Percentiles rank a stretch among this genome's conserved stretches.
These are phyloP conservation scores for Heliconius melpomene DNA, from an alignment of 1,140 invertebrate genomes.

Conservation along the genomic window DNA sequence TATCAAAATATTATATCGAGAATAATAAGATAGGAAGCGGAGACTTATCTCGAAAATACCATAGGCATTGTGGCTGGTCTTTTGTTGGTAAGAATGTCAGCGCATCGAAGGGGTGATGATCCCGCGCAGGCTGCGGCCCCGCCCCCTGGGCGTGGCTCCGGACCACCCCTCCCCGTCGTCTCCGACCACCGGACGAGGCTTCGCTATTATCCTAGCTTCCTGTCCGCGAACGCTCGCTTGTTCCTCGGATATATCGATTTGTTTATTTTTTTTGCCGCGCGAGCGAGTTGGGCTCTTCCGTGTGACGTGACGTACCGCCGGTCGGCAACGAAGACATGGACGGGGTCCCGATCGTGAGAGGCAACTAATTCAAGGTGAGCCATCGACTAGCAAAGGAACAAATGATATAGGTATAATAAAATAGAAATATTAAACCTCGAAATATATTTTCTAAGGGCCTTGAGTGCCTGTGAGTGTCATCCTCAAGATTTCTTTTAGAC, in stretches of 20 bases:
- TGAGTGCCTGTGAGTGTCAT: neutral
- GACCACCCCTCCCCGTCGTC: conserved; percentile 53
- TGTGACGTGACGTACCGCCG: conserved; percentile 58
- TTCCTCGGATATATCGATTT: conserved; percentile 73
- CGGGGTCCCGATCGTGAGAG: conserved; percentile 42
- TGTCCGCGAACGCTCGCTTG: conserved; percentile 73
- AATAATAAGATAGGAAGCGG: conserved; percentile 36
- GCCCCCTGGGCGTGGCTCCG: conserved; percentile 60
- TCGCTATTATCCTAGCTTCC: conserved; percentile 76
- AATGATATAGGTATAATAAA: no score
- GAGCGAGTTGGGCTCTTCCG: conserved; percentile 65
- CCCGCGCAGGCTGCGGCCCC: conserved; percentile 65
- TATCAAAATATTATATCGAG: conserved; percentile 33
- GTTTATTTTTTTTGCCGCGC: conserved; percentile 74
- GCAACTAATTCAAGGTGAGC: conserved; percentile 54
- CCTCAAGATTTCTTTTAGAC: neutral
- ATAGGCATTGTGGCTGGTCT: conserved; percentile 35
- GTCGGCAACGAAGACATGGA: conserved; percentile 51
- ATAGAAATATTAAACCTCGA: neutral
- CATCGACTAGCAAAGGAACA: neutral
- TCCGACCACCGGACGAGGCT: conserved; percentile 68
- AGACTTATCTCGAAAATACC: conserved; percentile 38
- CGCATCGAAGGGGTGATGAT: conserved; percentile 55
- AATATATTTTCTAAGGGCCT: no score
- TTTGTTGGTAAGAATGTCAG: conserved; percentile 46